A percentile compares a stretch with the other conserved stretches of the same genome.
These are phyloP conservation scores for Acronicta aceris DNA, from an alignment of 2,888 invertebrate species.

Conservation along the genomic window DNA sequence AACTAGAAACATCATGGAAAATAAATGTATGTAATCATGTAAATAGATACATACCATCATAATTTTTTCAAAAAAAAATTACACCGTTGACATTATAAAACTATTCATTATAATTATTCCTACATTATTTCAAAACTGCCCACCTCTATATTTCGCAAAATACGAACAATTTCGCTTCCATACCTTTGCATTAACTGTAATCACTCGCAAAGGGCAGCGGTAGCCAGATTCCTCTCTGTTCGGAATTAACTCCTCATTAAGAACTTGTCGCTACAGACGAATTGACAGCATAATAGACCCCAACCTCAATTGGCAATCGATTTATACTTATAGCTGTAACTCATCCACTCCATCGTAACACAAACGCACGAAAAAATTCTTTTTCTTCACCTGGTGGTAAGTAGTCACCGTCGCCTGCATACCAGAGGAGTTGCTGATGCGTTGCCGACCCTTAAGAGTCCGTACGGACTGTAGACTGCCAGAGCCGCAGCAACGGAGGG, in stretches of 20 bases:
- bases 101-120: neutral
- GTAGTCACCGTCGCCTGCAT: no score
- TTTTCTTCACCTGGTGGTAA: no score
- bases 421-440: no score
- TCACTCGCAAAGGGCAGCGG: constrained; percentile 45
- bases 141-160: constrained; percentile 21
- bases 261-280: constrained; percentile 50
- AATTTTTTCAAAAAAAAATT: no score
- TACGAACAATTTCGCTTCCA: constrained; percentile 34
- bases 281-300: constrained; percentile 58
- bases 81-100: neutral
- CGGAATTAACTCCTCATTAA: constrained; percentile 60
- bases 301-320: constrained; percentile 41
- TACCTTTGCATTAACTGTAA: constrained; percentile 34
- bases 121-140: constrained; percentile 2
- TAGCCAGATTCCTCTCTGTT: constrained; percentile 45
- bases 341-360: neutral
- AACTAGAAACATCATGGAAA: no score
- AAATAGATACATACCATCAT: no score
- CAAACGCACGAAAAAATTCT: neutral
- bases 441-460: no score
- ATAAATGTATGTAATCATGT: no score
- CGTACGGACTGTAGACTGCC: no score
- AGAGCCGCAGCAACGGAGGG: no score
- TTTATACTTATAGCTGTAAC: constrained; percentile 38